A percentile compares a stretch with the other conserved stretches of the same genome.
Conservation (phyloP, 30 jellyfish, hydroid and myxozoan genomes). For the Aurelia aurita complex sp. Pacific region DNA sequence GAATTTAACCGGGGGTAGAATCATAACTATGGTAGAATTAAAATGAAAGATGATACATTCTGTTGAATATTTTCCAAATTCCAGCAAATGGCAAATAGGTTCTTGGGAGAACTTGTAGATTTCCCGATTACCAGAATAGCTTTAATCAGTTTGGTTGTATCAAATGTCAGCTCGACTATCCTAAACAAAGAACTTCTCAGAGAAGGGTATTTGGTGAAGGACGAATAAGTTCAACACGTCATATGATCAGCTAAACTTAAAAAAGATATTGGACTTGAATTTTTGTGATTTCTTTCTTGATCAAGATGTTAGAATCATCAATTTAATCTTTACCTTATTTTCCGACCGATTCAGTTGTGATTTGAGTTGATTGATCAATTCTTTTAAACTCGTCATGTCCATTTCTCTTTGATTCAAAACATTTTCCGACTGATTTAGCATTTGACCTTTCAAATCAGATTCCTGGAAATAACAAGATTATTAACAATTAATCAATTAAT, state of each 20-base stretch:
- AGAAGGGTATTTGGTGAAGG: too few relatives aligned
- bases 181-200: too few relatives aligned
- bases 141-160: too few relatives aligned
- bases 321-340: not conserved
- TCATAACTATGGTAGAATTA: too few relatives aligned
- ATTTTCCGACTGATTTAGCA: slow-evolving; percentile 2
- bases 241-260: not conserved
- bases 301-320: not conserved
- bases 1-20: too few relatives aligned
- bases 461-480: not conserved
- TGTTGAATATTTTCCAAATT: too few relatives aligned
- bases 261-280: not conserved
- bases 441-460: slow-evolving; percentile 7
- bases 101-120: too few relatives aligned
- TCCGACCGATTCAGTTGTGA: not conserved
- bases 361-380: not conserved
- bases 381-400: not conserved
- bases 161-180: too few relatives aligned
- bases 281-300: not conserved
- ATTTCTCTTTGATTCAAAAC: slow-evolving; percentile 3
- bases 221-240: not conserved
- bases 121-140: too few relatives aligned
- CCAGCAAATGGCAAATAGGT: too few relatives aligned
- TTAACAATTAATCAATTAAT: too few relatives aligned
- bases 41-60: too few relatives aligned